Evolutionary conservation across 37 sponge, comb jelly and placozoan genomes (phyloP).

Genomic region (Agelas oroides): DNA sequence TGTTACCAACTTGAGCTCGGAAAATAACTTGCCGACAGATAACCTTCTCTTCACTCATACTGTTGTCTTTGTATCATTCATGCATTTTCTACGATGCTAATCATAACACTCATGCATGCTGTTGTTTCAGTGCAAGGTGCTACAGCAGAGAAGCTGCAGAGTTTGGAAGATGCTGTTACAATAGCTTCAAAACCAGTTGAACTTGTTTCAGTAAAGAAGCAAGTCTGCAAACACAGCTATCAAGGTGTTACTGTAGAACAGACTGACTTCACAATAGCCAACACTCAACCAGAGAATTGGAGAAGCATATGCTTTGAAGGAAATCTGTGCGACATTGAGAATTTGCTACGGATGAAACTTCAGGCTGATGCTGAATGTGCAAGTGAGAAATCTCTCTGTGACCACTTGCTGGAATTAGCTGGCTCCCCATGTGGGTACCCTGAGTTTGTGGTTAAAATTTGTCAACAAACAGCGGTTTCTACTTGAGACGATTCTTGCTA

Average conservation of each 20-base stretch:
- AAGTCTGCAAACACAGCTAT: background rate
- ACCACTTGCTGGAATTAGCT: background rate
- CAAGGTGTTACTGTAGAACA: conserved; percentile 25
- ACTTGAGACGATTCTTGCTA: too few relatives aligned
- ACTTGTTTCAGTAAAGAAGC: background rate
- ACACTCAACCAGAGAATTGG: background rate
- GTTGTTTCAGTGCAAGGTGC: background rate
- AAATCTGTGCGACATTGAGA: background rate
- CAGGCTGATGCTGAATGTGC: too few relatives aligned
- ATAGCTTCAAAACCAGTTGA: conserved; percentile 1
- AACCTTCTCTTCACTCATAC: too few relatives aligned
- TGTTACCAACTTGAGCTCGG: too few relatives aligned
- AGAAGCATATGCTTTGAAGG: conserved; percentile 12
- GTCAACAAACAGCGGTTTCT: too few relatives aligned
- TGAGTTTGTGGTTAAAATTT: conserved; percentile 4
- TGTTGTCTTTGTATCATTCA: too few relatives aligned
- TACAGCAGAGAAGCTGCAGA: conserved; percentile 7
- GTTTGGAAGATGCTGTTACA: background rate
- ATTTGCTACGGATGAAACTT: background rate
- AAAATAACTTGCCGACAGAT: too few relatives aligned
- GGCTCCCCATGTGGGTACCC: conserved; percentile 15
- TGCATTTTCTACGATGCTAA: too few relatives aligned
- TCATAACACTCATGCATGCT: too few relatives aligned
- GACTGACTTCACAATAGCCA: conserved; percentile 26
- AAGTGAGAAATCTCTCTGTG: background rate